Conservation (phyloP, 1,140 invertebrate genomes). For the Aethina tumida region DNA sequence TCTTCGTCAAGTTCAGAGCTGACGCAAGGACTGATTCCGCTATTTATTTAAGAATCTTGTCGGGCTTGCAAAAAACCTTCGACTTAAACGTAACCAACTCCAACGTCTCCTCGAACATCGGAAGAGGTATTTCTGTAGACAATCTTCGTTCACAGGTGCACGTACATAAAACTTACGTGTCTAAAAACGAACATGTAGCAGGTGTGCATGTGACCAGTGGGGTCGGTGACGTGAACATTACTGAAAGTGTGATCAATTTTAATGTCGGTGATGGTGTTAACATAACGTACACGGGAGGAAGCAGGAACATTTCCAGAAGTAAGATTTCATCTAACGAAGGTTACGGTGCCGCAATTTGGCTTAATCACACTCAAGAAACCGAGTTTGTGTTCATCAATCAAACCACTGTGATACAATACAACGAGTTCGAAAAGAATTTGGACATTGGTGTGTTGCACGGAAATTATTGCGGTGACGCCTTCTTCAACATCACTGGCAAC, state of each 20-base stretch:
- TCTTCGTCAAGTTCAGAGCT: conserved; percentile 66
- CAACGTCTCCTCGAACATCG: conserved; percentile 79
- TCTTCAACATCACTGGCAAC: conserved; percentile 81
- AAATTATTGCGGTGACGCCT: conserved; percentile 63
- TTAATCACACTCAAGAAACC: conserved; percentile 77
- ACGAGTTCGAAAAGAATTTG: conserved; percentile 71
- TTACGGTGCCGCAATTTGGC: conserved; percentile 77
- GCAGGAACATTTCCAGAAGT: conserved; percentile 75
- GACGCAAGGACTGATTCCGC: conserved; percentile 56
- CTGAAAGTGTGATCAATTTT: conserved; percentile 75
- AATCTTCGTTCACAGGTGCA: conserved; percentile 72
- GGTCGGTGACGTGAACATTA: conserved; percentile 87
- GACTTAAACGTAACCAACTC: conserved; percentile 83
- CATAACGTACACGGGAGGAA: conserved; percentile 85
- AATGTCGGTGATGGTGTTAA: conserved; percentile 90
- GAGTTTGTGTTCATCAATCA: conserved; percentile 71
- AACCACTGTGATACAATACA: conserved; percentile 79
- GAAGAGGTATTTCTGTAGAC: conserved; percentile 81
- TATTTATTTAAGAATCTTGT: conserved; percentile 64
- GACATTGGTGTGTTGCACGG: conserved; percentile 76
- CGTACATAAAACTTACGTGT: conserved; percentile 70
- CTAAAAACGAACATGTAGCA: conserved; percentile 77
- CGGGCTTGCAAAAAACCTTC: conserved; percentile 69
- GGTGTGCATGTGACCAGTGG: conserved; percentile 79
- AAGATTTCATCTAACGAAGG: conserved; percentile 71